Conservation (phyloP, 2,888 invertebrate species). For the Hyles lineata region DNA sequence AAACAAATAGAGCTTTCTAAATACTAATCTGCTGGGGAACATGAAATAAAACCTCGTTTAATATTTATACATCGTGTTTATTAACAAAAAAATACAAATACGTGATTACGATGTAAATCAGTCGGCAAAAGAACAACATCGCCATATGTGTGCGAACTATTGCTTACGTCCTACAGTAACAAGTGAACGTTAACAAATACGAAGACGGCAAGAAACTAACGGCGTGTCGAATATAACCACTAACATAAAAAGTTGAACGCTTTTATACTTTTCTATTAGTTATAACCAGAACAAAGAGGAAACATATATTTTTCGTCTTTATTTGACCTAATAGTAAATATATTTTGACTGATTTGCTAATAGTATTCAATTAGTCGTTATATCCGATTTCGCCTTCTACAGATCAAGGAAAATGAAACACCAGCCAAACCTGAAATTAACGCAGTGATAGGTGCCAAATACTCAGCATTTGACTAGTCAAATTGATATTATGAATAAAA, state of each 20-base stretch:
- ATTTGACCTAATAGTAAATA: background rate
- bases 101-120: slow-evolving; percentile 22
- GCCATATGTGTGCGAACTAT: slow-evolving; percentile 14
- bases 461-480: background rate
- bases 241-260: background rate
- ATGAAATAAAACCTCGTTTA: background rate
- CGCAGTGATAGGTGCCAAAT: background rate
- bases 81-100: slow-evolving; percentile 22
- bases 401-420: background rate
- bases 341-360: background rate
- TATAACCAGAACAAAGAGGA: background rate
- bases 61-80: slow-evolving; percentile 24
- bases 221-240: background rate
- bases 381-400: background rate
- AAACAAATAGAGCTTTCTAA: too few species aligned
- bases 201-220: background rate
- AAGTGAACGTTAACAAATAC: background rate
- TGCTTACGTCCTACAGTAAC: background rate
- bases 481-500: background rate
- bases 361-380: background rate
- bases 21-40: too few species aligned
- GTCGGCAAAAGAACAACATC: slow-evolving; percentile 21
- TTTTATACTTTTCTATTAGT: background rate
- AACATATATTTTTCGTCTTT: background rate
- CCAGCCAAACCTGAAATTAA: background rate